These are phyloP conservation scores for Mystacides longicornis DNA, from an alignment of 2,888 invertebrate species.

Conservation along the genomic window DNA sequence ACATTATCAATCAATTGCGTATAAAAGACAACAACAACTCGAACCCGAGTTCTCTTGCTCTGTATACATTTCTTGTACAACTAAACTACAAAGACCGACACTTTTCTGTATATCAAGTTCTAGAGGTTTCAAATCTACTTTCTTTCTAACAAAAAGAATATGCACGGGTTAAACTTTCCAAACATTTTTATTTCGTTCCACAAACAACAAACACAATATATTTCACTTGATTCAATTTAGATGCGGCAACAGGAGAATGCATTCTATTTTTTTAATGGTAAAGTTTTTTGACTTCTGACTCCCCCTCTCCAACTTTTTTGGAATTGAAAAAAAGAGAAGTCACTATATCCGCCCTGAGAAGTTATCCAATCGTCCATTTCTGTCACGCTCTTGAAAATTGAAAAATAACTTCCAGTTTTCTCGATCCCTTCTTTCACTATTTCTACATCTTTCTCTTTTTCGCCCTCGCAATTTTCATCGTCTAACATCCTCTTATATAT, in stretches of 20 bases:
- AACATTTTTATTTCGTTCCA: too few relatives aligned
- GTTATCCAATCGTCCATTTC: constrained; percentile 20
- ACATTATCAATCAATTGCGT: too few relatives aligned
- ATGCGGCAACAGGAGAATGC: not conserved
- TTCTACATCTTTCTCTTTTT: not conserved
- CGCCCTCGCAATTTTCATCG: not conserved
- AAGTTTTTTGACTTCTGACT: not conserved
- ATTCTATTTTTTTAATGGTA: not conserved
- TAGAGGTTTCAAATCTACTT: too few relatives aligned
- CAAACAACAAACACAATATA: too few relatives aligned
- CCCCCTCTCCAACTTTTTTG: not conserved
- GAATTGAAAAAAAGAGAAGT: not conserved
- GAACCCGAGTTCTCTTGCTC: too few relatives aligned
- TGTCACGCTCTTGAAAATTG: constrained; percentile 23
- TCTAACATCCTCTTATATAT: not conserved
- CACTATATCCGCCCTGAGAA: constrained; percentile 5
- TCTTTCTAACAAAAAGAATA: too few relatives aligned
- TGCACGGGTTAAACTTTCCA: too few relatives aligned
- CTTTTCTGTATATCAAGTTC: too few relatives aligned
- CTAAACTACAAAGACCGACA: too few relatives aligned
- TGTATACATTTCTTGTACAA: too few relatives aligned
- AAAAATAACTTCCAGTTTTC: constrained; percentile 17
- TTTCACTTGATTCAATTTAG: too few relatives aligned
- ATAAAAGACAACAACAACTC: too few relatives aligned
- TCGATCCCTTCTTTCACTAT: constrained; percentile 4